A percentile compares a stretch with the other conserved stretches of the same genome.
phyloP scores from a whole-genome alignment of 2,888 invertebrate genomes.

The Anoplius nigerrimus region DNA sequence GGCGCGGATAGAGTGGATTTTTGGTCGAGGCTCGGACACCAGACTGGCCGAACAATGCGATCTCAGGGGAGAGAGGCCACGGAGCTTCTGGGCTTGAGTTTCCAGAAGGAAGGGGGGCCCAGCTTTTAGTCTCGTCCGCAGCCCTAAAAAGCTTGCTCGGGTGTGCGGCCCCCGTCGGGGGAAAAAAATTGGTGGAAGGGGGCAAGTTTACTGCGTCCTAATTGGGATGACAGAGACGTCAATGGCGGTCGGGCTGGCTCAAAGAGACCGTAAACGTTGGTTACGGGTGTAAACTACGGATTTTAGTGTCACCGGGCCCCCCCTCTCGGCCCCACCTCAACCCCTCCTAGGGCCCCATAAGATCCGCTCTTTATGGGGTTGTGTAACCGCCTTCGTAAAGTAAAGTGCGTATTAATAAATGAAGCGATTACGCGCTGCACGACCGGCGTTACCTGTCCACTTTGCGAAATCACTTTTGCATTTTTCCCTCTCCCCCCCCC shows the following conservation, averaged over 20 bases:
- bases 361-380: slow-evolving; percentile 66
- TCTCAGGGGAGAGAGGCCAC: too few species aligned
- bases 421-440: slow-evolving; percentile 46
- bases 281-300: slow-evolving; percentile 71
- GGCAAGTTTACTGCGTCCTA: slow-evolving; percentile 69
- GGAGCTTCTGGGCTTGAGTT: too few species aligned
- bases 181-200: slow-evolving; percentile 38
- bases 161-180: slow-evolving; percentile 15
- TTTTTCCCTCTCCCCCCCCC: slow-evolving; percentile 11
- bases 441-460: slow-evolving; percentile 31
- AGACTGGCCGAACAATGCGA: too few species aligned
- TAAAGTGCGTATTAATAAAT: slow-evolving; percentile 62
- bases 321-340: too few species aligned
- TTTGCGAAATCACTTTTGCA: slow-evolving; percentile 28
- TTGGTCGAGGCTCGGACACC: too few species aligned
- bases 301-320: slow-evolving; percentile 70
- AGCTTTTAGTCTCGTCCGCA: too few species aligned
- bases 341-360: slow-evolving; percentile 56
- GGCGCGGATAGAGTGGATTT: too few species aligned
- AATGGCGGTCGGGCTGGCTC: slow-evolving; percentile 67
- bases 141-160: slow-evolving; percentile 42
- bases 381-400: slow-evolving; percentile 67
- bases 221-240: slow-evolving; percentile 74
- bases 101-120: too few species aligned
- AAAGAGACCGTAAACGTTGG: slow-evolving; percentile 67